Evolutionary conservation across 2,888 invertebrate species (phyloP), one percentile per base, ranked within the genome.

Genomic region (Nephrotoma guestfalica): DNA sequence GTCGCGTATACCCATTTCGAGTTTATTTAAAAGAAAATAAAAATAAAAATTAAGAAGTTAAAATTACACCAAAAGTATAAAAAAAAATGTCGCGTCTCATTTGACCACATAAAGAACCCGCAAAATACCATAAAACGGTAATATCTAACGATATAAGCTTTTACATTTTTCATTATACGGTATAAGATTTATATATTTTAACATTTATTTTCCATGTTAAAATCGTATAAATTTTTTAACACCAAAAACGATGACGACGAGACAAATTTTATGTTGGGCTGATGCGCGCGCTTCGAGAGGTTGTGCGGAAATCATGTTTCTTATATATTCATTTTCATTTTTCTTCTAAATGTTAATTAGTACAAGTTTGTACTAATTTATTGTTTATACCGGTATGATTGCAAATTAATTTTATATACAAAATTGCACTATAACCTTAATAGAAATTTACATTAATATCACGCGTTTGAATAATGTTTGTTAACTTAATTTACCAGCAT

Each of bases 141-240:
- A 51, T 9, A 15, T 51, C 13, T 47, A 47, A 13, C 47, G 30
- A 30, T 47, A 13, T 15, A 15, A 51, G 51, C 15, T 51, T 51
- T 6, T 51, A 51, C 15, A 30, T 11, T 71, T 71, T 71, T 71
- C 30, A 47, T 71, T 11, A 7, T 71, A 71, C 30, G 18, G n/a
- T 4, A 4, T 71, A 71, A 71, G 71, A 71, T 71, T 71, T 71
- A 71, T 71, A 71, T 15, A 84, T n/a, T 84, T 41, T n/a, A 84
- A 6, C n/a, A 84, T 41, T 84, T 85, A 84, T 41, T 84, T 85
- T 45, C 45, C 85, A 43, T 85, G 85, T 85, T 85, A 43, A 85
- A 45, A 85, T 85, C 18, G 43, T 43, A 85, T 85, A 85, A 85
- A 85, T 85, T 85, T 45, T 18, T 84, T 84, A 15, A 41, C 41